phyloP scores from a whole-genome alignment of 2,888 invertebrate genomes.

The Heteropelma amictum region DNA sequence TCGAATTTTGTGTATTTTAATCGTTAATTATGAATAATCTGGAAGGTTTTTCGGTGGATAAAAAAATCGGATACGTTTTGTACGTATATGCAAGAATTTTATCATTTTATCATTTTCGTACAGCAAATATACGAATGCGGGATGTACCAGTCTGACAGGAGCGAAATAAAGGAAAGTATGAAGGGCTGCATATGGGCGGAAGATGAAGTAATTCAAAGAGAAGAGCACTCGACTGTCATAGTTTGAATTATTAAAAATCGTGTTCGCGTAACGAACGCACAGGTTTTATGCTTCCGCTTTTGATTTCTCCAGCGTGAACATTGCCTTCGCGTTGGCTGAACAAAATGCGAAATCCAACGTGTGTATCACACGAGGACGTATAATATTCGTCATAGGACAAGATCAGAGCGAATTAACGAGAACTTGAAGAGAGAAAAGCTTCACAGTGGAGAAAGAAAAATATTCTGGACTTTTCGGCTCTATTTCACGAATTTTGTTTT shows the following conservation, averaged over 20 bases:
- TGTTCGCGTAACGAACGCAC: background rate
- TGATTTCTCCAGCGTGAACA: background rate
- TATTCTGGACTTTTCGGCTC: background rate
- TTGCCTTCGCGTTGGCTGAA: background rate
- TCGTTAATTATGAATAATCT: too few relatives aligned
- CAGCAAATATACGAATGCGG: too few relatives aligned
- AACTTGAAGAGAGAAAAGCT: background rate
- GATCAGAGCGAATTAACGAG: background rate
- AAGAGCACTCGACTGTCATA: background rate
- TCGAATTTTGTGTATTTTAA: too few relatives aligned
- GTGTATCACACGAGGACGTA: background rate
- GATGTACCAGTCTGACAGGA: too few relatives aligned
- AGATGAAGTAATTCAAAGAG: background rate
- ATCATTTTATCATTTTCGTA: too few relatives aligned
- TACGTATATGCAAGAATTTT: too few relatives aligned
- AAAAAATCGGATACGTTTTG: too few relatives aligned
- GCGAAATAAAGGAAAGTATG: too few relatives aligned
- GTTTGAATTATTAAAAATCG: background rate
- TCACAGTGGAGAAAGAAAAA: background rate
- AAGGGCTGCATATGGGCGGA: too few relatives aligned
- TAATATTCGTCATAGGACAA: background rate
- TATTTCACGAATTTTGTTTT: background rate
- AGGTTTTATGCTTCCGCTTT: background rate
- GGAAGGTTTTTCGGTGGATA: too few relatives aligned
- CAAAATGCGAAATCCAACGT: background rate